Conservation (phyloP, 1,140 invertebrate species). For the Zaprionus taronus region DNA sequence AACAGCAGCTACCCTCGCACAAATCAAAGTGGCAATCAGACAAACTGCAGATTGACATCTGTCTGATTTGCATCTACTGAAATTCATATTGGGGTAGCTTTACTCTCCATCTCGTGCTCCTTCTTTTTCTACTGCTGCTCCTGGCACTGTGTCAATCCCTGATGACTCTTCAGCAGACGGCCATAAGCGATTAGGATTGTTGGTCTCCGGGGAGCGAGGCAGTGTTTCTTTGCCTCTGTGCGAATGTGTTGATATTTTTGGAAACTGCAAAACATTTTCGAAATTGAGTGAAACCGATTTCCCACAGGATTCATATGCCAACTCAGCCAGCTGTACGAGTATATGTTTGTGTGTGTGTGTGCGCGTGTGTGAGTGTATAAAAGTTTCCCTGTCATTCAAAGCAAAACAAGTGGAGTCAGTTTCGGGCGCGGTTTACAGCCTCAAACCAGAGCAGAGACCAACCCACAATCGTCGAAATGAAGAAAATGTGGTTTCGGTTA, state of each 20-base stretch:
- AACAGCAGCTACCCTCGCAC: slow-evolving; percentile 5
- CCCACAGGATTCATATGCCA: slow-evolving; percentile 61
- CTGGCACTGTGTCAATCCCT: slow-evolving; percentile 48
- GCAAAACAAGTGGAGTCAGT: slow-evolving; percentile 42
- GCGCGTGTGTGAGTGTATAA: slow-evolving; percentile 43
- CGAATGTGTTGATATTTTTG: slow-evolving; percentile 57
- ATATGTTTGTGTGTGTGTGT: slow-evolving; percentile 42
- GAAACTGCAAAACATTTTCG: slow-evolving; percentile 57
- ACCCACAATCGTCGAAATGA: slow-evolving; percentile 73
- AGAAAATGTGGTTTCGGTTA: slow-evolving; percentile 84
- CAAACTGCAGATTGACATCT: slow-evolving; percentile 76
- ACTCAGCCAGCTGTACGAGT: slow-evolving; percentile 31
- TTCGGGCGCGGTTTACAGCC: slow-evolving; percentile 15
- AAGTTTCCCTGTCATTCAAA: slow-evolving; percentile 58
- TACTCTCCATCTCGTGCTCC: slow-evolving; percentile 20
- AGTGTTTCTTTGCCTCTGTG: slow-evolving; percentile 24
- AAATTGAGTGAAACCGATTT: slow-evolving; percentile 81
- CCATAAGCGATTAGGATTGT: slow-evolving; percentile 83
- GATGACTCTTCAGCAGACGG: slow-evolving; percentile 63
- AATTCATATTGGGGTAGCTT: slow-evolving; percentile 38
- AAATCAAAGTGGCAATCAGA: slow-evolving; percentile 68
- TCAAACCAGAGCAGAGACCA: slow-evolving; percentile 37
- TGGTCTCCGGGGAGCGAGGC: slow-evolving; percentile 56
- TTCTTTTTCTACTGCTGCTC: not conserved
- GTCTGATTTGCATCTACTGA: slow-evolving; percentile 68